These are phyloP conservation scores for Netelia fuscicornis DNA, from an alignment of 2,888 invertebrate species.

Conservation along the genomic window DNA sequence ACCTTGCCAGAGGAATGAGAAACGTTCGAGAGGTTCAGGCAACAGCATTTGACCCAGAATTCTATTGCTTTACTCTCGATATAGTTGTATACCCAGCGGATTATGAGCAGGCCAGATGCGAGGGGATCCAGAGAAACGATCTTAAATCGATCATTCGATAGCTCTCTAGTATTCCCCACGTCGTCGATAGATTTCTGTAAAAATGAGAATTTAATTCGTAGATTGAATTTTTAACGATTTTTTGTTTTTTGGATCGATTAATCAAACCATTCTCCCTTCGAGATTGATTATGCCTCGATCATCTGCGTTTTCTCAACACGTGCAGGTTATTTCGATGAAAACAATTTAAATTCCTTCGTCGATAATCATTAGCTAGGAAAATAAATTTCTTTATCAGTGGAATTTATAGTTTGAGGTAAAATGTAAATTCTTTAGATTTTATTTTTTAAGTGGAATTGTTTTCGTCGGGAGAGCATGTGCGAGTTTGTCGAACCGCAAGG, in stretches of 20 bases:
- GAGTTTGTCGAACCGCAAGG: slow-evolving; percentile 35
- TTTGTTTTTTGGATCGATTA: too few relatives aligned
- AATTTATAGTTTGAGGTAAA: neutral
- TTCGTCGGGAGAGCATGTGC: neutral
- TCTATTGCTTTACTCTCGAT: slow-evolving; percentile 52
- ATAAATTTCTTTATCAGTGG: neutral
- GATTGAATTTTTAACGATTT: too few relatives aligned
- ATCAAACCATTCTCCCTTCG: too few relatives aligned
- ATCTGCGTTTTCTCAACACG: too few relatives aligned
- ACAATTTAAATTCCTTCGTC: too few relatives aligned
- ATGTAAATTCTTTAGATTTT: slow-evolving; percentile 3
- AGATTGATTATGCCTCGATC: too few relatives aligned
- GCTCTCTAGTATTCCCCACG: too few relatives aligned
- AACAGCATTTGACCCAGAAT: slow-evolving; percentile 76
- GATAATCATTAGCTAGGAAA: slow-evolving; percentile 6
- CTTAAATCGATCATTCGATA: too few relatives aligned
- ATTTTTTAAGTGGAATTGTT: neutral
- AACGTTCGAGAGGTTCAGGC: slow-evolving; percentile 71
- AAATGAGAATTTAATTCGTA: too few relatives aligned
- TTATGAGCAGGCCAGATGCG: neutral
- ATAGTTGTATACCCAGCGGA: slow-evolving; percentile 2
- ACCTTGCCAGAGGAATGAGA: slow-evolving; percentile 78
- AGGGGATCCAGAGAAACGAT: too few relatives aligned
- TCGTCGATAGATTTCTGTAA: too few relatives aligned
- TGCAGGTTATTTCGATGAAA: too few relatives aligned